Evolutionary conservation across 2,797 vertebrate species (phyloP).

Genomic region (Enteromius radiatus): DNA sequence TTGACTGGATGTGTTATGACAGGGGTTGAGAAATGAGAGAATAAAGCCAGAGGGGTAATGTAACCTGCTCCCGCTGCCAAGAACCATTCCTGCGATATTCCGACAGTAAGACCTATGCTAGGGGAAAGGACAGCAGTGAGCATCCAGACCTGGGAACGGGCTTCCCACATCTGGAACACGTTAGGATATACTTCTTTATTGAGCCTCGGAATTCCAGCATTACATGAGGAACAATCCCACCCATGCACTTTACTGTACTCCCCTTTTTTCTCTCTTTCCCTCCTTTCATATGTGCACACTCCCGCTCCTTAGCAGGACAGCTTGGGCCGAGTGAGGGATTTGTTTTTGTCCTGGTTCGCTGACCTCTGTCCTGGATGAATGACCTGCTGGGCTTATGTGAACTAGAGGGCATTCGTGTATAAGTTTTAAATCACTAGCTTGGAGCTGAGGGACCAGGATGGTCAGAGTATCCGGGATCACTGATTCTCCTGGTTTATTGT

Average conservation of each 20-base stretch:
- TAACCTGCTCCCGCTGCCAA: slow-evolving; percentile 49
- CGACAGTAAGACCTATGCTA: slow-evolving; percentile 53
- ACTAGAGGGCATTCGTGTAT: slow-evolving; percentile 52
- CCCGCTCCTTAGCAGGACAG: slow-evolving; percentile 17
- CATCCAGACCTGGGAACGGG: slow-evolving; percentile 46
- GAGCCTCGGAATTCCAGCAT: slow-evolving; percentile 58
- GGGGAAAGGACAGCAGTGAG: slow-evolving; percentile 62
- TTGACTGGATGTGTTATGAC: slow-evolving; percentile 62
- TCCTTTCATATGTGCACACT: neutral
- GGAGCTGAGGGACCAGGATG: slow-evolving; percentile 38
- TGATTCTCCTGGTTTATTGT: slow-evolving; percentile 52
- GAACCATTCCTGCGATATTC: slow-evolving; percentile 53
- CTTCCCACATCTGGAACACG: slow-evolving; percentile 69
- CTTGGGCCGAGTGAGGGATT: slow-evolving; percentile 26
- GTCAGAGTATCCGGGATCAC: slow-evolving; percentile 48
- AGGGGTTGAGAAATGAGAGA: slow-evolving; percentile 59
- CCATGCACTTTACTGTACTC: slow-evolving; percentile 51
- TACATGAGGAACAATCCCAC: slow-evolving; percentile 59
- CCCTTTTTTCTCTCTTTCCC: slow-evolving; percentile 24
- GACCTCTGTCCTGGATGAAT: slow-evolving; percentile 53
- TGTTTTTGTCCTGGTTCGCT: slow-evolving; percentile 47
- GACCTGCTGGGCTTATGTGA: slow-evolving; percentile 57
- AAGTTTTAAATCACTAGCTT: slow-evolving; percentile 59
- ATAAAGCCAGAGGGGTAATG: slow-evolving; percentile 60
- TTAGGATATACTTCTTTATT: slow-evolving; percentile 67